Evolutionary conservation across 2,888 invertebrate species (phyloP).

Genomic region (Aelia acuminata): DNA sequence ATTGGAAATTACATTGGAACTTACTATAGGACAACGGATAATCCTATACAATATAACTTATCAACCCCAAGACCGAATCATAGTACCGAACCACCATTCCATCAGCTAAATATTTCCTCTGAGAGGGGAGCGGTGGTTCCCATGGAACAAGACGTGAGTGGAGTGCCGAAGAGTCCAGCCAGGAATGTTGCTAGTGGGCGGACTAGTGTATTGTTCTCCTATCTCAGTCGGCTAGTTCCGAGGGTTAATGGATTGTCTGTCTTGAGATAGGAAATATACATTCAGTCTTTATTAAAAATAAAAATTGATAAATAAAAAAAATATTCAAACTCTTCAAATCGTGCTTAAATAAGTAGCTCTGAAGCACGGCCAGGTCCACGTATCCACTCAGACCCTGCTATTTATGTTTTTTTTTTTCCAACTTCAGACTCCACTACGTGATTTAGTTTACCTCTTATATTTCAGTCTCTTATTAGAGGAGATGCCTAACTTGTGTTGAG

Average conservation of each 20-base stretch:
- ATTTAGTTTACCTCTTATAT: no score
- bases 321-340: no score
- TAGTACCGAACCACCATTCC: not conserved
- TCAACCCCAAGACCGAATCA: not conserved
- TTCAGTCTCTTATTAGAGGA: no score
- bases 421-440: no score
- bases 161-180: not conserved
- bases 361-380: no score
- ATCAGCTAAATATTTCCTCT: not conserved
- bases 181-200: constrained; percentile 9
- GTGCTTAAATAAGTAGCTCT: no score
- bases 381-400: no score
- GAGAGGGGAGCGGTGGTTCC: not conserved
- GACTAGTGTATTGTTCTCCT: not conserved
- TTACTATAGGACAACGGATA: not conserved
- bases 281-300: no score
- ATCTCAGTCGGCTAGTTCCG: not conserved
- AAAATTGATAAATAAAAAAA: no score
- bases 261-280: no score
- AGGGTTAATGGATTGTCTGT: not conserved
- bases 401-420: no score
- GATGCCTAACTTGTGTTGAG: no score
- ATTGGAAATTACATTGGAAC: not conserved
- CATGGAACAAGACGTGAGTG: constrained; percentile 7
- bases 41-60: not conserved